Evolutionary conservation across 2,797 vertebrate genomes (phyloP).

Genomic region (Menidia menidia): DNA sequence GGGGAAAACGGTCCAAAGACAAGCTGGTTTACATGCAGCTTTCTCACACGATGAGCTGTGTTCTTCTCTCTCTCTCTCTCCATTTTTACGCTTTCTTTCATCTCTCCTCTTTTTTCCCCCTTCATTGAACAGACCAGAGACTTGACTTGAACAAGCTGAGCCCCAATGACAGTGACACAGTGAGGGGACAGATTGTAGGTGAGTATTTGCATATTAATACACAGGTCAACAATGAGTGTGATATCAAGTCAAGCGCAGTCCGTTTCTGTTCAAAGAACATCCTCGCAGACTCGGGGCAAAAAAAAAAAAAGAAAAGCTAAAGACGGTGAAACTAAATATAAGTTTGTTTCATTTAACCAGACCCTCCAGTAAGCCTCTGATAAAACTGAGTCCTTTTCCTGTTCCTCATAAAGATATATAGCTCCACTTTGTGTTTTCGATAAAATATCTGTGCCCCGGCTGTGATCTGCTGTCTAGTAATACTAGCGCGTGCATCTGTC

Average conservation of each 20-base stretch:
- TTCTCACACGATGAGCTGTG: conserved; percentile 41
- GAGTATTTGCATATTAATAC: conserved; percentile 70
- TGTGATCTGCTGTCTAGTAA: conserved; percentile 62
- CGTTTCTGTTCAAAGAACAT: neutral
- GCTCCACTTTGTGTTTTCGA: conserved; percentile 40
- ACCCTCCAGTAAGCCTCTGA: conserved; percentile 26
- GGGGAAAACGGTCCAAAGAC: conserved; percentile 34
- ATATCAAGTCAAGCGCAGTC: neutral
- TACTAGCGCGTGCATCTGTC: conserved; percentile 59
- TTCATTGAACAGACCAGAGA: conserved; percentile 90
- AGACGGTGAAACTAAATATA: neutral
- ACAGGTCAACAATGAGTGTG: neutral
- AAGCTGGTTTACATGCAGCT: conserved; percentile 49
- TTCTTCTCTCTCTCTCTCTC: conserved; percentile 1
- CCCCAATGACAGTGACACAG: conserved; percentile 96
- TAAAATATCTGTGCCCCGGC: conserved; percentile 44
- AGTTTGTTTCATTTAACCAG: conserved; percentile 10
- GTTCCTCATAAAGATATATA: conserved; percentile 46
- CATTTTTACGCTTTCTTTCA: conserved; percentile 17
- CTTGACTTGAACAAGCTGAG: conserved; percentile 99
- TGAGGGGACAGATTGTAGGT: conserved; percentile 98
- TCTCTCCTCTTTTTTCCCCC: conserved; percentile 46
- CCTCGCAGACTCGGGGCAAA: neutral
- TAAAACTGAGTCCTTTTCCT: conserved; percentile 28
- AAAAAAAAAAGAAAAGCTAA: neutral